phyloP scores from a whole-genome alignment of 2,888 invertebrate genomes.

The Drosophila mimica region DNA sequence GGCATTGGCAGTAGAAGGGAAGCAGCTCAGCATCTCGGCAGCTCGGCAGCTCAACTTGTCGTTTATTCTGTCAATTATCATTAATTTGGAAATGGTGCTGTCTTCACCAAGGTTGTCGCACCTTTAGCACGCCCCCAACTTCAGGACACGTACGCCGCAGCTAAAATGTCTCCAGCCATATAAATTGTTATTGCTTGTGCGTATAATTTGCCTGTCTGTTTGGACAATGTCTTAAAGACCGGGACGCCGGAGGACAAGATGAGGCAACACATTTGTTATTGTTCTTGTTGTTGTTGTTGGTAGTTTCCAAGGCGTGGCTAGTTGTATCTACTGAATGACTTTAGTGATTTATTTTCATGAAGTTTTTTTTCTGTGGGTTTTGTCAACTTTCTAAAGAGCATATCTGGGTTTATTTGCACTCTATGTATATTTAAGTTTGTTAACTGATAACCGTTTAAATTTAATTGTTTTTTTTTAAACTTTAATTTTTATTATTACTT shows the following conservation, averaged over 20 bases:
- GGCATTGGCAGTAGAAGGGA: slow-evolving; percentile 3
- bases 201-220: slow-evolving; percentile 49
- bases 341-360: slow-evolving; percentile 47
- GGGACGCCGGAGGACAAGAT: background rate
- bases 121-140: slow-evolving; percentile 49
- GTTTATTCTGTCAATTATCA: slow-evolving; percentile 82
- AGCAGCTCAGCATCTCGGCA: slow-evolving; percentile 26
- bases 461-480: background rate
- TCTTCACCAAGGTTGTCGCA: slow-evolving; percentile 64
- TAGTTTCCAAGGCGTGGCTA: slow-evolving; percentile 46
- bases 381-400: background rate
- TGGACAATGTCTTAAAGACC: slow-evolving; percentile 47
- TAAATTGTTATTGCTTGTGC: slow-evolving; percentile 74
- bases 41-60: slow-evolving; percentile 77
- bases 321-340: slow-evolving; percentile 30
- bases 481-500: background rate
- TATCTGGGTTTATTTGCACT: background rate
- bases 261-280: slow-evolving; percentile 16
- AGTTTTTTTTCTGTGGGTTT: background rate
- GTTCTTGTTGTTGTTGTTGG: slow-evolving; percentile 8
- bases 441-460: background rate
- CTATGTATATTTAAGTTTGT: background rate
- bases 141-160: slow-evolving; percentile 43
- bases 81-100: slow-evolving; percentile 76
- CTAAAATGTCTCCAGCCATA: slow-evolving; percentile 54